phyloP scores from a whole-genome alignment of 2,113 vertebrate genomes.

The Forbesichthys agassizii region DNA sequence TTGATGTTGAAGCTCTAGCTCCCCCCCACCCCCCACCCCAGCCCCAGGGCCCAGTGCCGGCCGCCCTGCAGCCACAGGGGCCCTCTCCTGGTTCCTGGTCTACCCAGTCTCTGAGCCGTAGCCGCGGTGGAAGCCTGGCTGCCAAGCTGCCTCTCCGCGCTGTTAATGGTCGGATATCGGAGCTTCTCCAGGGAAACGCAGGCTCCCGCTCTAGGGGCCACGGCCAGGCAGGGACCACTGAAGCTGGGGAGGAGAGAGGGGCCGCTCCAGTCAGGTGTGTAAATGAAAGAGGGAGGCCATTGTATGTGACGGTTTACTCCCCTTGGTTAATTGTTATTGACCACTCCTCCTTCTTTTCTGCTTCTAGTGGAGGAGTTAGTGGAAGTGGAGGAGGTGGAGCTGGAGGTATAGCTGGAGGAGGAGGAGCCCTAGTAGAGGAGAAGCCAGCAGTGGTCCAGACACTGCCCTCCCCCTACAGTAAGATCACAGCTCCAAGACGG shows the following conservation, averaged over 20 bases:
- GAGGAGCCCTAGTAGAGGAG: constrained; percentile 71
- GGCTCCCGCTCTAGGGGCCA: constrained; percentile 70
- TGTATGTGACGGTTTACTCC: not conserved
- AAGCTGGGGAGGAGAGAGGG: constrained; percentile 57
- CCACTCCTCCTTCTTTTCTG: not conserved
- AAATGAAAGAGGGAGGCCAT: not conserved
- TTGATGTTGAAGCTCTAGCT: too few relatives aligned
- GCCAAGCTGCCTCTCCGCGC: constrained; percentile 90
- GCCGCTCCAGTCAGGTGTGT: constrained; percentile 41
- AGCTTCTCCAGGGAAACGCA: constrained; percentile 86
- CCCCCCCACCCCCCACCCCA: constrained; percentile 7
- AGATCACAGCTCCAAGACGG: constrained; percentile 91
- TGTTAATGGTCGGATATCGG: constrained; percentile 91
- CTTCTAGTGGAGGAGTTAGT: constrained; percentile 49
- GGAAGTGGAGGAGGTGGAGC: constrained; percentile 27
- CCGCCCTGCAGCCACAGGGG: constrained; percentile 81
- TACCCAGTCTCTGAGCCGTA: constrained; percentile 93
- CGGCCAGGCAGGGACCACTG: constrained; percentile 62
- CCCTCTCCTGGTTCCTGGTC: constrained; percentile 87
- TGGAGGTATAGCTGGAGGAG: constrained; percentile 18
- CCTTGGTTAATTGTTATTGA: not conserved
- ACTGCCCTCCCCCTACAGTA: constrained; percentile 97
- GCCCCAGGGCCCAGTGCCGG: constrained; percentile 67
- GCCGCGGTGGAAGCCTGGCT: constrained; percentile 80
- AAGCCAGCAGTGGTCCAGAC: constrained; percentile 76